Evolutionary conservation across 92 coral and sea anemone species (phyloP).

Genomic region (Desmophyllum pertusum): DNA sequence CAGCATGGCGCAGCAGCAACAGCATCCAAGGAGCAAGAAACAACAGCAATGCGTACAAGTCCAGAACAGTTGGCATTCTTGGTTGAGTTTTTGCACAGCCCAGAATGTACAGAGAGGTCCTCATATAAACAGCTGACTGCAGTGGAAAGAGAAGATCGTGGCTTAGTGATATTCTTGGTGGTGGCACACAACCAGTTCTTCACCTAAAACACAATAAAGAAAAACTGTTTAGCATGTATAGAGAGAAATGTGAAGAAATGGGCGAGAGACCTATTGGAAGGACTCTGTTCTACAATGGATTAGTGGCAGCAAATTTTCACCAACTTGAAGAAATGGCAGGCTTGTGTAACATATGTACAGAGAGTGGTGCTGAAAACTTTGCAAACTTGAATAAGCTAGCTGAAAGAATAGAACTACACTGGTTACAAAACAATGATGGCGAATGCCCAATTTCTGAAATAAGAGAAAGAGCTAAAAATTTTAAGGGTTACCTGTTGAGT

Average conservation of each 20-base stretch:
- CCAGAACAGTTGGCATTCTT: slow-evolving; percentile 47
- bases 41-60: slow-evolving; percentile 1
- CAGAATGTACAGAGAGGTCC: slow-evolving; percentile 41
- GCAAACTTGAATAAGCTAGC: slow-evolving; percentile 10
- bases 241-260: slow-evolving; percentile 22
- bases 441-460: slow-evolving; percentile 8
- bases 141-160: slow-evolving; percentile 44
- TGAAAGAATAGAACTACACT: slow-evolving; percentile 19
- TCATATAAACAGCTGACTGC: slow-evolving; percentile 52
- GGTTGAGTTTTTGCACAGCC: slow-evolving; percentile 56
- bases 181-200: slow-evolving; percentile 47
- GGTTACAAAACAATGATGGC: neutral
- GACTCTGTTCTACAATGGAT: slow-evolving; percentile 28
- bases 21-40: neutral
- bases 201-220: slow-evolving; percentile 43
- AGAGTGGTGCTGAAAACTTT: slow-evolving; percentile 49
- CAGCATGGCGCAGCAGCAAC: slow-evolving; percentile 48
- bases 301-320: slow-evolving; percentile 38
- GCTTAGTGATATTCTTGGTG: slow-evolving; percentile 55
- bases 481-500: slow-evolving; percentile 43
- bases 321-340: slow-evolving; percentile 56
- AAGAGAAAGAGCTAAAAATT: slow-evolving; percentile 24
- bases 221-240: slow-evolving; percentile 32
- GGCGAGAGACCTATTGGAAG: slow-evolving; percentile 36
- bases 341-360: slow-evolving; percentile 52